A percentile compares a stretch with the other conserved stretches of the same genome.
Conservation (phyloP, 2,113 vertebrate genomes). For the Limnothrissa miodon region DNA sequence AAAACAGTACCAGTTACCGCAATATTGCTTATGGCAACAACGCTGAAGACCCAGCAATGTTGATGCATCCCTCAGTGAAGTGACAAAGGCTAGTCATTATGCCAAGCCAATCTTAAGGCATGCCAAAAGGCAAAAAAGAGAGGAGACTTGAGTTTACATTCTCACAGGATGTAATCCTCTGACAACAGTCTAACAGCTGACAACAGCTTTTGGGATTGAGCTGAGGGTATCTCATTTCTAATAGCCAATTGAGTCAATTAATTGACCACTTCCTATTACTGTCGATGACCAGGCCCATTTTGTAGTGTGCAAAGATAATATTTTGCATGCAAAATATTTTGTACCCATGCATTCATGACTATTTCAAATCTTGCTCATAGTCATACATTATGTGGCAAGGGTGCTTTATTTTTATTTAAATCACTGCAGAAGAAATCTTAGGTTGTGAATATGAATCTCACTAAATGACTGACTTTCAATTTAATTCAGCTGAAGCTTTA, state of each 20-base stretch:
- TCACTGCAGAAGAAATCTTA: too few species aligned
- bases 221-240: neutral
- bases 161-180: too few species aligned
- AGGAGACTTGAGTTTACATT: neutral
- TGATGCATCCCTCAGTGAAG: neutral
- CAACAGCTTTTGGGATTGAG: neutral
- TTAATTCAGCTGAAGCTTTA: neutral
- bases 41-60: neutral
- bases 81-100: neutral
- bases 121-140: neutral
- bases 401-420: too few species aligned
- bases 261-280: neutral
- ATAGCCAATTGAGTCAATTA: neutral
- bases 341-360: too few species aligned
- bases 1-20: constrained; percentile 3
- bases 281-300: too few species aligned
- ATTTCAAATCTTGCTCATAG: too few species aligned
- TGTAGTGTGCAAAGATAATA: too few species aligned
- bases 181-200: too few species aligned
- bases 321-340: too few species aligned
- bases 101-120: neutral
- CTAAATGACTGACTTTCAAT: neutral
- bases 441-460: too few species aligned
- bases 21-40: neutral
- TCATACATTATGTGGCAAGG: too few species aligned